Base-by-base conservation (phyloP, 2,113 vertebrate species). In the Hoplias malabaricus region DNA sequence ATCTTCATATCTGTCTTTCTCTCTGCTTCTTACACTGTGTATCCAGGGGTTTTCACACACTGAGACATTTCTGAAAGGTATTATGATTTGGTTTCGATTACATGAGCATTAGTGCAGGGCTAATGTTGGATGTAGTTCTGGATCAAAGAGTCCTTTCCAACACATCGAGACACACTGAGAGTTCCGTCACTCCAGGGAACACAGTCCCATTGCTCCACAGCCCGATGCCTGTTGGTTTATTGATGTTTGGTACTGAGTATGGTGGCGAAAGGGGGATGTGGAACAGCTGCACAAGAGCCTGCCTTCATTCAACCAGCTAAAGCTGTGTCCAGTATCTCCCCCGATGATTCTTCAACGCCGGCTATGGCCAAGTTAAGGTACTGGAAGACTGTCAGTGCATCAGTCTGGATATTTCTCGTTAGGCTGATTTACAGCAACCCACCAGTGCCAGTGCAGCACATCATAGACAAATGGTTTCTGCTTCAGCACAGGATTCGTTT, bases 391-490 rank as follows among this genome's bases (percentile, higher is more conserved):
- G 83, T 86, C 82, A 84, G 40, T 56, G 73, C 83, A 86, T 89
- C 80, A 85, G 69, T 65, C 75, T 75, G 80, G 68, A 87, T 84
- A 84, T 87, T 53, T 87, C 85, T 91, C 88, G 89, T 89, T 89
- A 88, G 85, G 79, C 81, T 90, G 91, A 91, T 89, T 86, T 88
- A 90, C 82, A 83, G 81, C 81, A 56, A 57, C 42, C 40, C 56
- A 54, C 59, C 73, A 65, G 34, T 53, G 71, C 78, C 54, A 53
- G 48, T 50, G 54, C 74, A 66, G 67, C 83, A 2, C 50, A 67
- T 59, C 66, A 77, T 16, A 79, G 83, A 80, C 63, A 77, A 67
- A 78, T 70, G 42, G 83, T 86, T 78, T 12, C 65, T 50, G 80
- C 81, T 14, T 8, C 40, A 0, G 23, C 57, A 77, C 78, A 74